Base-by-base conservation (phyloP, 2,113 vertebrate species). In the Bufo bufo region DNA sequence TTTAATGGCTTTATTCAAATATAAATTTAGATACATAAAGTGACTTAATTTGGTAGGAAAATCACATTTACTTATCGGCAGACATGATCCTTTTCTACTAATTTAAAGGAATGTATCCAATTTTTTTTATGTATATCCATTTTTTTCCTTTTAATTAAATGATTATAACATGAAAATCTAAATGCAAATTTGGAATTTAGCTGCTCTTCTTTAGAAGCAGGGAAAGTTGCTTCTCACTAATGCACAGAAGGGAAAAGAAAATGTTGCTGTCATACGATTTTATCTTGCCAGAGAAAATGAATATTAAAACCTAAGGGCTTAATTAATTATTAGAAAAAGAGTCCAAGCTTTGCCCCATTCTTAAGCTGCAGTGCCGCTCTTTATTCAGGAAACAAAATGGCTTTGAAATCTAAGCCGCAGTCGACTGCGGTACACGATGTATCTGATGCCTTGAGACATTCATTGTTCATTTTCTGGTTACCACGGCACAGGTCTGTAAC, bases 1-100 rank as follows among this genome's bases (percentile, higher is more conserved):
- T 89, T 91, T 92, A 93, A 91, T 90, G 91, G 91, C 85, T 92
- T 84, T 78, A 69, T 84, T 78, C 74, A 89, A 89, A 89, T 84
- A 89, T 52, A 89, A 84, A 89, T 84, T 89, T 78, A 89, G 87
- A 88, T 77, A 56, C 61, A 77, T 82, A 81, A 89, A 77, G 59
- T 75, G 77, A 75, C 84, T 89, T 89, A 45, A 85, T 89, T 84
- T 84, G 66, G 80, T 77, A 49, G 82, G 80, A 83, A 84, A 83
- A 88, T 86, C 82, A 54, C 79, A 88, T 89, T 89, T 84, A 65
- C 84, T 90, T 86, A 89, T 88, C 84, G 72, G 85, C 83, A 59
- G 78, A 71, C 82, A 90, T 71, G 81, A 84, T 89, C 82, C 58
- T 66, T 83, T 65, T 74, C 63, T 65, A 50, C 85, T 66, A 56